Percentiles rank a stretch among this genome's conserved stretches.
These are phyloP conservation scores for Hydrochoerus hydrochaeris DNA, from an alignment of 2,113 vertebrate species.

Conservation along the genomic window DNA sequence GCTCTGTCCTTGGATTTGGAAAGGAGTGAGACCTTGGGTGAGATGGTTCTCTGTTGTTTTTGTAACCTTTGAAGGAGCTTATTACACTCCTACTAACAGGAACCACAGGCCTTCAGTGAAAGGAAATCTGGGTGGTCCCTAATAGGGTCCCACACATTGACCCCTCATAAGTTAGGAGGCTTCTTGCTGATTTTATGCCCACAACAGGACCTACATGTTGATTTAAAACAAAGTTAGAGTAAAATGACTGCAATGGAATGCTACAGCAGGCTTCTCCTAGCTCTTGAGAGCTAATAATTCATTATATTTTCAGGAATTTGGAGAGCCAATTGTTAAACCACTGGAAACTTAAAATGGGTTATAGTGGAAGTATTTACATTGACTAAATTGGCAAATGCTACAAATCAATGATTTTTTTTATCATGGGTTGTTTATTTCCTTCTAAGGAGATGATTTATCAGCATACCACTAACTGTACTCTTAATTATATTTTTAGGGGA, in stretches of 20 bases:
- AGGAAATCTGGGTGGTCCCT: background rate
- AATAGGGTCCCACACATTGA: background rate
- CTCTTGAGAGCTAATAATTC: background rate
- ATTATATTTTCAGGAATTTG: background rate
- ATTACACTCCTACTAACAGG: background rate
- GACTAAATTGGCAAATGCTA: background rate
- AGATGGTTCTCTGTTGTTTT: background rate
- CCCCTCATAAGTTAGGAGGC: background rate
- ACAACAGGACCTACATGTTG: background rate
- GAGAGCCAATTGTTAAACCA: background rate
- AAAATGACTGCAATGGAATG: background rate
- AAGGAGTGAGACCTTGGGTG: background rate
- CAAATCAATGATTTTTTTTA: background rate
- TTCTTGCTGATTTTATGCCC: background rate
- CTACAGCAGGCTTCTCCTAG: background rate
- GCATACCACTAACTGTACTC: background rate
- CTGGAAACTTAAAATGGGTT: background rate
- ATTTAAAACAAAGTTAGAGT: background rate
- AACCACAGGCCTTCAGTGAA: background rate
- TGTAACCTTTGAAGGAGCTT: background rate
- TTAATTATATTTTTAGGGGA: slow-evolving; percentile 26
- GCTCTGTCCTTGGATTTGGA: background rate
- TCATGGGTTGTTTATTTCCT: background rate
- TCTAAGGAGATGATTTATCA: background rate
- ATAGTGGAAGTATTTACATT: background rate